Base-by-base conservation (phyloP, 1,140 invertebrate species). In the Drosophila willistoni region DNA sequence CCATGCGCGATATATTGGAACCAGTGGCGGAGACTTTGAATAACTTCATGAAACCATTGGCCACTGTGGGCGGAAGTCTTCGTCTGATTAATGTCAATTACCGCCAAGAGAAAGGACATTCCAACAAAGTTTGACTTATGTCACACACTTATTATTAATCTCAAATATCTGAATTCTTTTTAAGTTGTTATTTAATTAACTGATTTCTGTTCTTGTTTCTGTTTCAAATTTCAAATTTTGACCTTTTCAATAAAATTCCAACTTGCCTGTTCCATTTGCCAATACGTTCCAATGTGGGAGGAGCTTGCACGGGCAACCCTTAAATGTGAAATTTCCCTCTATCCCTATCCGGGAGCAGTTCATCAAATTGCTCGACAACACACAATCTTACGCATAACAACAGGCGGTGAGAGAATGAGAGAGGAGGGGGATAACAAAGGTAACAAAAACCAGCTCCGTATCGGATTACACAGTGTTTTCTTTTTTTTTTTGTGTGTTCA, bases 1-100 rank as follows among this genome's bases (percentile, higher is more conserved):
- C 95, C 0, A 9, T 95, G 3, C 92, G 94, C 17, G 95, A 95
- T 73, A 93, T 95, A 13, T 93, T 95, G 67, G 93, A 94, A 29
- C 95, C 95, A 7, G 74, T 95, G 41, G 93, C 94, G 0, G 79
- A 90, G 2, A 79, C 82, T 0, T 34, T 92, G 1, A 72, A 72
- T 47, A 79, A 79, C 66, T 84, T 92, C 13, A 67, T 90, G 44
- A 86, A 90, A 14, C 90, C 91, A 0, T 10, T 92, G 36, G 90
- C 84, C 34, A 90, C 68, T 0, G 72, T 92, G 22, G 64, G 73
- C 0, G 39, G 51, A 1, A 90, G 90, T 41, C 0, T 92, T 0
- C 77, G 91, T 7, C 29, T 92, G 51, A 63, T 81, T 7, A 72
- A 91, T 71, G 77, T 81, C 22, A 91, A 77, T 66, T 80, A 87